Percentiles rank a stretch among this genome's conserved stretches.
Conservation (phyloP, 2,797 vertebrate species). For the Mormyrops attenuatus region DNA sequence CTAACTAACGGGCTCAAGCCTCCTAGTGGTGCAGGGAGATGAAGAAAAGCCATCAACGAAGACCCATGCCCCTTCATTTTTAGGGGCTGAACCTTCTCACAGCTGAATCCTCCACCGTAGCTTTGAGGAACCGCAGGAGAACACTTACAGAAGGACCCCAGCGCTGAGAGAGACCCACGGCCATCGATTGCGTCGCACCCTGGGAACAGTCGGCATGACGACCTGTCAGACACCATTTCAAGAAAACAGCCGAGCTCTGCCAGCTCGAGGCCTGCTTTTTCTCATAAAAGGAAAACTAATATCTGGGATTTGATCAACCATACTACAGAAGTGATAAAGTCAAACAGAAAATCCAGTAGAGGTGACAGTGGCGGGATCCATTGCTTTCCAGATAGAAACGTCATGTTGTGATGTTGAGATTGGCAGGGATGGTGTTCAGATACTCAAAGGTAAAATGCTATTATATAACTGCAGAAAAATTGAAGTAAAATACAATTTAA, state of each 20-base stretch:
- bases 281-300: conserved; percentile 3
- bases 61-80: neutral
- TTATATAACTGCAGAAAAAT: neutral
- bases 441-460: neutral
- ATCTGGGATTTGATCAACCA: conserved; percentile 9
- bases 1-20: neutral
- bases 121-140: neutral
- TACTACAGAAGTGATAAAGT: conserved; percentile 5
- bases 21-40: neutral
- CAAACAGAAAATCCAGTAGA: neutral
- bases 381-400: conserved; percentile 4
- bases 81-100: neutral
- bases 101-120: neutral
- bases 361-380: neutral
- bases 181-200: neutral
- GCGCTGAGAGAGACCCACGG: neutral
- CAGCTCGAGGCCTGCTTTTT: neutral
- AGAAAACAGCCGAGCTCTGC: neutral
- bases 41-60: neutral
- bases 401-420: neutral
- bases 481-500: neutral
- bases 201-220: neutral
- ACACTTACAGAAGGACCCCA: neutral
- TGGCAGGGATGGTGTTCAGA: neutral
- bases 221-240: neutral